A percentile compares a stretch with the other conserved stretches of the same genome.
Evolutionary conservation across 2,113 vertebrate species (phyloP).

Genomic region (Pseudolaguvia tuberculata): DNA sequence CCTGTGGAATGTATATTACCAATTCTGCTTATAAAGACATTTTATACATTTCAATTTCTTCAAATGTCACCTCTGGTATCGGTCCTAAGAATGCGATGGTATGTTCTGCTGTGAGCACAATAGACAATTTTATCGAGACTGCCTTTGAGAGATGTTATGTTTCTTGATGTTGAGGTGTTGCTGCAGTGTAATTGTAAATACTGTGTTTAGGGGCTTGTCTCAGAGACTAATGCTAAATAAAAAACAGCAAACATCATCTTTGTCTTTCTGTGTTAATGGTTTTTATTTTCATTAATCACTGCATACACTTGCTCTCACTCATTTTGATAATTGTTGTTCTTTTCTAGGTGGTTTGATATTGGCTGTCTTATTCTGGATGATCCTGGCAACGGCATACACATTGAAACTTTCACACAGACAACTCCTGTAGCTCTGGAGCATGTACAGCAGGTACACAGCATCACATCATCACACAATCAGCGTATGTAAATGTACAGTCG

Average conservation of each 20-base stretch:
- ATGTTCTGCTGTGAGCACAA: slow-evolving; percentile 1
- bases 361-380: slow-evolving; percentile 92
- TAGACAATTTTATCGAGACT: not conserved
- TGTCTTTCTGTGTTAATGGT: not conserved
- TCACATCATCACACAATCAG: not conserved
- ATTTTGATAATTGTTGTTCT: not conserved
- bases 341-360: slow-evolving; percentile 91
- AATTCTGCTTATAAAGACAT: slow-evolving; percentile 9
- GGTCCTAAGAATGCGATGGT: not conserved
- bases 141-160: not conserved
- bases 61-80: slow-evolving; percentile 2
- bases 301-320: not conserved
- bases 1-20: not conserved
- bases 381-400: slow-evolving; percentile 76
- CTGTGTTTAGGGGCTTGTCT: not conserved
- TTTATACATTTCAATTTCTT: slow-evolving; percentile 20
- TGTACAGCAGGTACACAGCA: slow-evolving; percentile 79
- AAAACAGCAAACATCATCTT: not conserved
- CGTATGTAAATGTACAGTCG: not conserved
- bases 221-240: not conserved
- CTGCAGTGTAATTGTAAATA: not conserved
- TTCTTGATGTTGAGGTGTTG: not conserved
- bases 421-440: slow-evolving; percentile 84
- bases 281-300: not conserved
- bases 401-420: slow-evolving; percentile 90